A percentile compares a stretch with the other conserved stretches of the same genome.
Evolutionary conservation across 2,113 vertebrate genomes (phyloP).

Genomic region (Paradoxurus hermaphroditus): DNA sequence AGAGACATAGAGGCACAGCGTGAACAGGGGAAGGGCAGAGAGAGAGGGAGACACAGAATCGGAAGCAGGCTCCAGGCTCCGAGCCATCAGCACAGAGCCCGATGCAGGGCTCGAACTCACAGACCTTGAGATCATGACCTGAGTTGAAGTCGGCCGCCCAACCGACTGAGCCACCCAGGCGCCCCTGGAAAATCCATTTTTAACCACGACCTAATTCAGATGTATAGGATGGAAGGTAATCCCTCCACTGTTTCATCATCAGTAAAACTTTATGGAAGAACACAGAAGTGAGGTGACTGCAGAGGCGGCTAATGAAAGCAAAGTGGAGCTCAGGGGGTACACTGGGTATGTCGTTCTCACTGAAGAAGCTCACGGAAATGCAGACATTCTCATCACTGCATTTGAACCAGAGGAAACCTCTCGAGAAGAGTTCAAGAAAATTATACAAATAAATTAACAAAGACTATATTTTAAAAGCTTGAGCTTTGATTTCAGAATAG

Average conservation of each 20-base stretch:
- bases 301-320: no score
- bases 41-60: no score
- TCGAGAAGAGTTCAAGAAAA: background rate
- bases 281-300: background rate
- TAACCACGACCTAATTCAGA: background rate
- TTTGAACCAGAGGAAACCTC: background rate
- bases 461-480: background rate
- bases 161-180: no score
- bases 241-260: background rate
- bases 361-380: background rate
- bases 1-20: no score
- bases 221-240: background rate
- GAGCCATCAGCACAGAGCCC: no score
- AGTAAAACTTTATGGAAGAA: background rate
- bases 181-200: background rate
- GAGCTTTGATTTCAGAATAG: background rate
- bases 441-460: background rate
- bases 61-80: no score
- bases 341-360: fast-evolving
- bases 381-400: background rate
- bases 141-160: no score
- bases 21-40: no score
- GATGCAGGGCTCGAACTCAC: no score
- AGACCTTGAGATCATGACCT: no score
- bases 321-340: fast-evolving